Percentiles rank a stretch among this genome's conserved stretches.
Evolutionary conservation across 2,797 vertebrate species (phyloP).

Genomic region (Manis crassicaudata): DNA sequence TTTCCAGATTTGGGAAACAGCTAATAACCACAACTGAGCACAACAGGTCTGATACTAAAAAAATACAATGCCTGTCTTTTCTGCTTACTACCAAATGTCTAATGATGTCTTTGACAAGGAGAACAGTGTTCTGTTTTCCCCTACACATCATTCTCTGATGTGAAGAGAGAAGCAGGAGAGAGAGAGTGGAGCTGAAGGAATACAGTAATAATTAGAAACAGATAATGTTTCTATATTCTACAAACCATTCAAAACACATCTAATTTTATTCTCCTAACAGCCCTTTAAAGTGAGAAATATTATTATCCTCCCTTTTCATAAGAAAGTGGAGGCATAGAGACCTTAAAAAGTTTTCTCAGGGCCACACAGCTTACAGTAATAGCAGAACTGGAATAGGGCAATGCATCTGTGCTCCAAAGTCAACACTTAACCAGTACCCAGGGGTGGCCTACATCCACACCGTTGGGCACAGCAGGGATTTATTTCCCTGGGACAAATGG

Average conservation of each 20-base stretch:
- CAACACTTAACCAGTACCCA: not conserved
- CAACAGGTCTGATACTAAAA: not conserved
- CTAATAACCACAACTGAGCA: not conserved
- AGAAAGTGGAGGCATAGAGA: not conserved
- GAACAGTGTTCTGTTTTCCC: not conserved
- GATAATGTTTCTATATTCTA: not conserved
- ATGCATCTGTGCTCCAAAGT: not conserved
- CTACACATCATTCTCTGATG: not conserved
- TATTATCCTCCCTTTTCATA: not conserved
- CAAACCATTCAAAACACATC: not conserved
- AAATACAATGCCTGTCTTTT: not conserved
- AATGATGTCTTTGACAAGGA: not conserved
- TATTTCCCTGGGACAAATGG: not conserved
- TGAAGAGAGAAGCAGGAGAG: not conserved
- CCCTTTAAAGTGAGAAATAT: not conserved
- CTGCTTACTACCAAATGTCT: not conserved
- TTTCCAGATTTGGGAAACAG: not conserved
- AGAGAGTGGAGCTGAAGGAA: not conserved
- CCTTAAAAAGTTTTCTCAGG: not conserved
- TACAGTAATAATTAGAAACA: not conserved
- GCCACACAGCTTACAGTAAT: not conserved
- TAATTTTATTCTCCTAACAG: not conserved
- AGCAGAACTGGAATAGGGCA: not conserved
- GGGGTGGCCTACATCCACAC: accelerated
- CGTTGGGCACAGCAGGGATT: not conserved